These are phyloP conservation scores for Halocynthia aurantium DNA, from an alignment of 23 tunicate species.

Conservation along the genomic window DNA sequence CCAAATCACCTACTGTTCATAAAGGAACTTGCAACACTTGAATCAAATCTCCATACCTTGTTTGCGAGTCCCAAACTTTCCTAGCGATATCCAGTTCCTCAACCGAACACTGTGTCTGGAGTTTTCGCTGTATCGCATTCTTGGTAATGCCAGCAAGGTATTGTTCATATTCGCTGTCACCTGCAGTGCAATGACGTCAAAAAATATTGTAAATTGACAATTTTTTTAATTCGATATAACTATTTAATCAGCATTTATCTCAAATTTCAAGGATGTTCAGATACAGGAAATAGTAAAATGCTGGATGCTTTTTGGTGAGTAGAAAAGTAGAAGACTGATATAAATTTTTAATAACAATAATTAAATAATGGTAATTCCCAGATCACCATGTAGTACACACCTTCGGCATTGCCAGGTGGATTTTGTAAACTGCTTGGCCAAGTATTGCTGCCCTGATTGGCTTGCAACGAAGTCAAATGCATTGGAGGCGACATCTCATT, in stretches of 20 bases:
- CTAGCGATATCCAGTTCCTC: slow-evolving; percentile 1
- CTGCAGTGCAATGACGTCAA: background rate
- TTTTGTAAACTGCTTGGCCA: slow-evolving; percentile 6
- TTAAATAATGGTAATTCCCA: no score
- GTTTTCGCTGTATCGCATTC: slow-evolving; percentile 5
- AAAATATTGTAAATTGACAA: no score
- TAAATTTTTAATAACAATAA: no score
- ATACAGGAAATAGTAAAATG: no score
- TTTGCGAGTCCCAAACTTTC: background rate
- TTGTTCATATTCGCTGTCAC: slow-evolving; percentile 8
- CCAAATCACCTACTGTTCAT: background rate
- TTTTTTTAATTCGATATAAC: no score
- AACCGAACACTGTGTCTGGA: background rate
- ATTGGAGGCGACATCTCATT: slow-evolving; percentile 10
- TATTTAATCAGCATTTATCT: no score
- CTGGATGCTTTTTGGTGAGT: no score
- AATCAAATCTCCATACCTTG: background rate
- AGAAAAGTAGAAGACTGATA: no score
- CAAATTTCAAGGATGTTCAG: no score
- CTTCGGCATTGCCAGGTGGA: background rate
- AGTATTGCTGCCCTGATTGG: slow-evolving; percentile 19
- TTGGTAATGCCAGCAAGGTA: slow-evolving; percentile 2
- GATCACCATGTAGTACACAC: no score
- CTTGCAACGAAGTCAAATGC: background rate
- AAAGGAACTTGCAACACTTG: background rate